phyloP scores from a whole-genome alignment of 2,113 vertebrate species.

The Neogale vison region DNA sequence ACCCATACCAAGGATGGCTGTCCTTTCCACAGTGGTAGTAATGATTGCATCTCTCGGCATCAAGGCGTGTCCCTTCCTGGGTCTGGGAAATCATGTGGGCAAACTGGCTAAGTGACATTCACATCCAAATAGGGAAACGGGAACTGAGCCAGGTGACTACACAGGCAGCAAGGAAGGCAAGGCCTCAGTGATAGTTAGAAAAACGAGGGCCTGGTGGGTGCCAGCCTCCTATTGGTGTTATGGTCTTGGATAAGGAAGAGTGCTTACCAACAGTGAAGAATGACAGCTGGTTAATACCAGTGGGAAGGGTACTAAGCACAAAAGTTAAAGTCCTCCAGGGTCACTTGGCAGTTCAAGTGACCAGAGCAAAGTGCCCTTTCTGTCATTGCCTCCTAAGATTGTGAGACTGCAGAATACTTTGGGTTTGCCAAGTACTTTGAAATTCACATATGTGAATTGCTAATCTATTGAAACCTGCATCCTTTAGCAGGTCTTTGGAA shows the following conservation, averaged over 20 bases:
- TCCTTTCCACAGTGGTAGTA: neutral
- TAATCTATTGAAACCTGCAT: neutral
- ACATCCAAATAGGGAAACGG: conserved; percentile 70
- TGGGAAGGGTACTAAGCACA: neutral
- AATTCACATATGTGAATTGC: neutral
- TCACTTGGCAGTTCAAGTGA: neutral
- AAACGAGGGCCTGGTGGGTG: neutral
- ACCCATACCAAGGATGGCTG: neutral
- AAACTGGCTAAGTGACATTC: conserved; percentile 80
- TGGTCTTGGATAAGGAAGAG: neutral
- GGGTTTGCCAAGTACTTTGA: neutral
- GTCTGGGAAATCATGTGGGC: conserved; percentile 68
- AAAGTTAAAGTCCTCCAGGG: neutral
- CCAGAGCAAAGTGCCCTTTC: neutral
- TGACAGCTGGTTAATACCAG: neutral
- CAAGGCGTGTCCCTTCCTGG: conserved; percentile 65
- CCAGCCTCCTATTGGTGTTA: neutral
- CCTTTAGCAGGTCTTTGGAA: neutral
- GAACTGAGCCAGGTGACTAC: conserved; percentile 32
- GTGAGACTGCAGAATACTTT: neutral
- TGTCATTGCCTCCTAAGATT: neutral
- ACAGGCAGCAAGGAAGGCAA: neutral
- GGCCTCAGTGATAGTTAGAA: neutral
- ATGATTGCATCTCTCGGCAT: conserved; percentile 64
- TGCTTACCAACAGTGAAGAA: neutral